These are phyloP conservation scores for Mylabris phalerata DNA, from an alignment of 1,140 invertebrate species.

Conservation along the genomic window DNA sequence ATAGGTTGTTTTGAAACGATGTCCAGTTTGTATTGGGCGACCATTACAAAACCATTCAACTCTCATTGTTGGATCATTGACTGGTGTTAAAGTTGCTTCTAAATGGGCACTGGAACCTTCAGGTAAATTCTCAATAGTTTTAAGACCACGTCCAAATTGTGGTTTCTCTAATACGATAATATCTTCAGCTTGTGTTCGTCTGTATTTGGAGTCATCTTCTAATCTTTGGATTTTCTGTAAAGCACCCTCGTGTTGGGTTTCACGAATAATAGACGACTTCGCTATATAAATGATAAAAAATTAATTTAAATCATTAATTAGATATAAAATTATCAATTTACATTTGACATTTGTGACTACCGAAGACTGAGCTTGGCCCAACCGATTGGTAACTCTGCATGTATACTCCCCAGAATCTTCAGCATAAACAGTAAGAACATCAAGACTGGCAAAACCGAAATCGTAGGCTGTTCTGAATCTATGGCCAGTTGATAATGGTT, in stretches of 20 bases:
- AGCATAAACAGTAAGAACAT: constrained; percentile 86
- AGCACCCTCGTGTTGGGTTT: constrained; percentile 92
- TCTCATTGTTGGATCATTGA: constrained; percentile 90
- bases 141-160: constrained; percentile 80
- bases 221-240: constrained; percentile 86
- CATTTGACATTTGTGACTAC: constrained; percentile 76
- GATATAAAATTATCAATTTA: constrained; percentile 45
- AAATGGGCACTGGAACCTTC: constrained; percentile 91
- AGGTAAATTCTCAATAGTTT: constrained; percentile 70
- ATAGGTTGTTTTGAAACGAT: constrained; percentile 87
- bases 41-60: constrained; percentile 96
- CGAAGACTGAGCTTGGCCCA: constrained; percentile 72
- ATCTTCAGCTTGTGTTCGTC: constrained; percentile 64
- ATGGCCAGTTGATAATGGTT: constrained; percentile 84
- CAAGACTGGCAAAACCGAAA: constrained; percentile 91
- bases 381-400: constrained; percentile 81
- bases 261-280: constrained; percentile 79
- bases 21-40: constrained; percentile 78
- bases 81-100: constrained; percentile 89
- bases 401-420: constrained; percentile 92
- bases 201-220: constrained; percentile 78
- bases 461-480: constrained; percentile 88
- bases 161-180: constrained; percentile 72
- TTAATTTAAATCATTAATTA: neutral
- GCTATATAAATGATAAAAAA: constrained; percentile 47